Evolutionary conservation across 1,140 invertebrate species (phyloP), one percentile per base, ranked within the genome.

Genomic region (Akabosia matsudoensis): DNA sequence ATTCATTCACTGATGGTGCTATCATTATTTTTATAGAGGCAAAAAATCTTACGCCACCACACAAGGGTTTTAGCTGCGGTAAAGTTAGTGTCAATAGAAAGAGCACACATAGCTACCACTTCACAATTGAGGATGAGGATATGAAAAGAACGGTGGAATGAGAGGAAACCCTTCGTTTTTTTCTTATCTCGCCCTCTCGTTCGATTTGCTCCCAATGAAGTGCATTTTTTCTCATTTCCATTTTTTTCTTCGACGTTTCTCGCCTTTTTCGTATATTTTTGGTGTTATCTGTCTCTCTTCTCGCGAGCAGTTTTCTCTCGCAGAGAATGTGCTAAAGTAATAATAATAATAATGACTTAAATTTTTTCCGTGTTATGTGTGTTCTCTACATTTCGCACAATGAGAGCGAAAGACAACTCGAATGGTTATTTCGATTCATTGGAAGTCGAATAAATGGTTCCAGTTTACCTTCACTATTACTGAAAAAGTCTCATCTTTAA

Each of bases 221-320:
- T 67, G 61, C 61, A 67, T 67, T 67, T 67, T 67, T 67, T 67
- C 61, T 67, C 61, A 67, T 67, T 67, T 67, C 61, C 61, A 67
- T 67, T 67, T 61, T 67, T 67, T 30, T 67, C 61, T 30, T 67
- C 30, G 61, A 67, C 61, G 10, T 22, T 56, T 22, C 24, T 7
- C 54, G 10, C 54, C n/a, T 56, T 56, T 4, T 7, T 56, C 54
- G 3, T 56, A 7, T 45, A 10, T 45, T 45, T 45, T 45, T 45
- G 18, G n/a, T 13, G 45, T 51, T 61, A 24, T n/a, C 14, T 24
- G 54, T n/a, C 54, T 7, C 24, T 61, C 14, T 22, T 22, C n/a
- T 61, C 54, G 14, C 24, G 3, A 16, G 7, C 14, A 51, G 45
- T 24, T 14, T 24, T 61, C n/a, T 24, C n/a, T 61, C 7, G 24